These are phyloP conservation scores for Poeciliopsis presidionis DNA, from an alignment of 2,797 vertebrate genomes.

Conservation along the genomic window DNA sequence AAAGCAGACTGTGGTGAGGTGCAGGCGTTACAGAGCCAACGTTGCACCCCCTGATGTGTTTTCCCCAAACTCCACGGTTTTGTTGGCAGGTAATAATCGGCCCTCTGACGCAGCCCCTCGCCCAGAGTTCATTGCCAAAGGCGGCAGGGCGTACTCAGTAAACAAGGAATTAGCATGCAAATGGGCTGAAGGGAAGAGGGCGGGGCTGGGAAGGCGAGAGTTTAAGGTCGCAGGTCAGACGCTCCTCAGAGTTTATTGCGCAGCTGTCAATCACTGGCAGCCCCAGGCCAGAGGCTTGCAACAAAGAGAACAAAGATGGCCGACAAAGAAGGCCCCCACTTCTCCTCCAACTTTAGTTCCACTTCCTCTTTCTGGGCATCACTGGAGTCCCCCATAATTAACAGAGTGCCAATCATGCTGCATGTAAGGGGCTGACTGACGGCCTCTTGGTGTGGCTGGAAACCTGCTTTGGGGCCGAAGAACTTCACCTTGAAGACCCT, in stretches of 20 bases:
- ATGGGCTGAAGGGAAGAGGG: slow-evolving; percentile 79
- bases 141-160: slow-evolving; percentile 79
- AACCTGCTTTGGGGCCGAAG: slow-evolving; percentile 45
- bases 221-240: slow-evolving; percentile 78
- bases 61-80: slow-evolving; percentile 35
- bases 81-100: slow-evolving; percentile 77
- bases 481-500: slow-evolving; percentile 59
- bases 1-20: slow-evolving; percentile 41
- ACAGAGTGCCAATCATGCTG: slow-evolving; percentile 77
- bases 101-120: slow-evolving; percentile 55
- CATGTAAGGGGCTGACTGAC: slow-evolving; percentile 60
- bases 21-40: slow-evolving; percentile 36
- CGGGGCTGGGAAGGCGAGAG: slow-evolving; percentile 74
- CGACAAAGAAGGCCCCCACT: slow-evolving; percentile 72
- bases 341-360: slow-evolving; percentile 66
- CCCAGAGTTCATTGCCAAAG: slow-evolving; percentile 79
- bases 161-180: slow-evolving; percentile 88
- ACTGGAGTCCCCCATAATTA: slow-evolving; percentile 63
- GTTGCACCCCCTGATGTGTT: slow-evolving; percentile 40
- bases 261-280: slow-evolving; percentile 80
- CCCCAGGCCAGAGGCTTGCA: slow-evolving; percentile 65
- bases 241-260: slow-evolving; percentile 78
- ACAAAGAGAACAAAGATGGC: slow-evolving; percentile 83
- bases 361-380: slow-evolving; percentile 76
- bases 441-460: slow-evolving; percentile 55